Evolutionary conservation across 2,888 invertebrate species (phyloP), one percentile per base, ranked within the genome.

Genomic region (Heterodera filipjevi): DNA sequence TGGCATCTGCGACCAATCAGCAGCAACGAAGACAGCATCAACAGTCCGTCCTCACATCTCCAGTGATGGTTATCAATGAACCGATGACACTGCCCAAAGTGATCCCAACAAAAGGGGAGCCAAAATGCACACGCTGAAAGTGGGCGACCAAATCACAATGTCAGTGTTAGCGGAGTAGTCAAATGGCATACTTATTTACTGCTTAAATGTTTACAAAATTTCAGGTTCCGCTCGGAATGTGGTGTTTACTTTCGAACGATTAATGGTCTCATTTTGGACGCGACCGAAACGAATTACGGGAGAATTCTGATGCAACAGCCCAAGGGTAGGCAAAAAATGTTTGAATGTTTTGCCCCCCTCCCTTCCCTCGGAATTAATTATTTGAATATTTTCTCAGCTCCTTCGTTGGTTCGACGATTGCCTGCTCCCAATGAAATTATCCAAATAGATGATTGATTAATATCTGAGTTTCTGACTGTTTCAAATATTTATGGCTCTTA

Each of bases 221-320:
- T 59, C 27, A 59, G 59, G 59, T 68, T 68, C 68, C 27, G 33
- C 35, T 68, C 68, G 5, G 8, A n/a, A 8, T 19, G 3, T 10
- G 66, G 66, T 8, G 33, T 76, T 66, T 77, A 77, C 44, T 72
- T 77, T 12, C 46, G 53, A 30, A 77, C 77, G 22, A 10, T 53
- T 1, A 66, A 71, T 27, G 72, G 72, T 64, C 35, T 71, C 22
- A 39, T 77, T 39, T 59, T 77, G 33, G 72, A 77, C 53, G 77
- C 77, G 3, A 35, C 68, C 8, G 27, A 59, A 5, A 59, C 59
- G 27, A n/a, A 59, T 10, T 59, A 59, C 59, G 59, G 59, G n/a
- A n/a, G 10, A 59, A 27, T 27, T 59, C 10, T 59, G 59, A 59
- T 59, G 27, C 59, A 59, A 27, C 59, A 27, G 27, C 6, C 27